phyloP scores from a whole-genome alignment of 2,113 vertebrate species.

The Hystrix brachyura region DNA sequence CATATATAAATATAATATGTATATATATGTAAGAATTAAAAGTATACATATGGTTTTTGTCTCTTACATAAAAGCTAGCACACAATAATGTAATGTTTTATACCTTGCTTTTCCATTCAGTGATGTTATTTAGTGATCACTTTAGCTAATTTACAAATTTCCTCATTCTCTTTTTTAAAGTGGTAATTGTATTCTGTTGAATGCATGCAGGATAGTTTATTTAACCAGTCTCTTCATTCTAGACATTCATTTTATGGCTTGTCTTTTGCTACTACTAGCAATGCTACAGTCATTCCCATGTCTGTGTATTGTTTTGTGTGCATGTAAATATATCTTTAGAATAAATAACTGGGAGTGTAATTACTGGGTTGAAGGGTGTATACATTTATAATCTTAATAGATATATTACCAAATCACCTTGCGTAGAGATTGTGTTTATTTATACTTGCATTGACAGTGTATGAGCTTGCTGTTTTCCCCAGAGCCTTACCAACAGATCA shows the following conservation, averaged over 20 bases:
- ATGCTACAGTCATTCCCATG: neutral
- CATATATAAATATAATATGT: too few species aligned
- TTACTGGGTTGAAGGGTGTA: neutral
- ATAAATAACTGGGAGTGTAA: neutral
- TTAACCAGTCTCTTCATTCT: neutral
- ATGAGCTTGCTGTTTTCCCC: neutral
- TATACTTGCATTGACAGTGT: neutral
- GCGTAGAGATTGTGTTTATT: neutral
- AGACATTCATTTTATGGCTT: neutral
- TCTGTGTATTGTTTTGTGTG: neutral
- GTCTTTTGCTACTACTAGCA: neutral
- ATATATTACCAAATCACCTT: slow-evolving; percentile 4
- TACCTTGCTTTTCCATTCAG: neutral
- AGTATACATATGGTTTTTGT: neutral
- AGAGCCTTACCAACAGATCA: neutral
- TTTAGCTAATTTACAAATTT: neutral
- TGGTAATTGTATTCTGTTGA: neutral
- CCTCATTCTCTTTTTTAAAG: neutral
- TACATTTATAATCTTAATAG: slow-evolving; percentile 45
- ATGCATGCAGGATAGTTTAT: neutral
- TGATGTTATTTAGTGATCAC: neutral
- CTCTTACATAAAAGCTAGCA: neutral
- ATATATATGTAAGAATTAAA: neutral
- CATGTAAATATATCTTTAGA: neutral
- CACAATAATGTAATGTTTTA: neutral